Conservation (phyloP, 2,113 vertebrate species). For the Hippocampus barbouri region DNA sequence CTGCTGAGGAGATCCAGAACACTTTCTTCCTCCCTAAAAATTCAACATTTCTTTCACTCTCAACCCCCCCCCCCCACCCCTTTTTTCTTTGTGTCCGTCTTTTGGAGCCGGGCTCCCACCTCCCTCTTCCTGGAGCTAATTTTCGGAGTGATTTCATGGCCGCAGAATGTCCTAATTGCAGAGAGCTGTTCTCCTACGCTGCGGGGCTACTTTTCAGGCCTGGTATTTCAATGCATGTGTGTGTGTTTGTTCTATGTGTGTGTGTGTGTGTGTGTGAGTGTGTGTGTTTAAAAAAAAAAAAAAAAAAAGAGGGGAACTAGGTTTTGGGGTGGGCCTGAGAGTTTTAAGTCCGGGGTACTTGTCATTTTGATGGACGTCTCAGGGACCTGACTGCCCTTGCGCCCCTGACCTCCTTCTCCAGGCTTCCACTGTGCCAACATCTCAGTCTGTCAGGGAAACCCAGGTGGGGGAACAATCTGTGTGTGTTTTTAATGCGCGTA, state of each 20-base stretch:
- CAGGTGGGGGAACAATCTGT: slow-evolving; percentile 50
- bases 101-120: slow-evolving; percentile 55
- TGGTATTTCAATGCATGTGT: slow-evolving; percentile 46
- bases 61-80: slow-evolving; percentile 23
- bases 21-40: slow-evolving; percentile 44
- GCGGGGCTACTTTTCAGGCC: slow-evolving; percentile 63
- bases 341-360: slow-evolving; percentile 66
- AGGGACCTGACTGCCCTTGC: slow-evolving; percentile 68
- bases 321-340: slow-evolving; percentile 56
- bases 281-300: slow-evolving; percentile 34
- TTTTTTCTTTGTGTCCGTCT: slow-evolving; percentile 37
- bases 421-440: slow-evolving; percentile 54
- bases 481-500: slow-evolving; percentile 32
- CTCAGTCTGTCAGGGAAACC: slow-evolving; percentile 66
- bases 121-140: slow-evolving; percentile 69
- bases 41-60: slow-evolving; percentile 41
- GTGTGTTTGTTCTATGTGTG: slow-evolving; percentile 25
- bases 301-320: slow-evolving; percentile 46
- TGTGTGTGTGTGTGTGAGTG: slow-evolving; percentile 19
- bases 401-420: slow-evolving; percentile 69
- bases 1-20: slow-evolving; percentile 64
- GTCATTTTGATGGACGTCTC: slow-evolving; percentile 73
- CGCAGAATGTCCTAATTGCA: slow-evolving; percentile 74
- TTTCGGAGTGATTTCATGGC: slow-evolving; percentile 75
- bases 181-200: slow-evolving; percentile 69